Conservation (phyloP, 37 sponge, comb jelly and placozoan species). For the Mnemiopsis leidyi region DNA sequence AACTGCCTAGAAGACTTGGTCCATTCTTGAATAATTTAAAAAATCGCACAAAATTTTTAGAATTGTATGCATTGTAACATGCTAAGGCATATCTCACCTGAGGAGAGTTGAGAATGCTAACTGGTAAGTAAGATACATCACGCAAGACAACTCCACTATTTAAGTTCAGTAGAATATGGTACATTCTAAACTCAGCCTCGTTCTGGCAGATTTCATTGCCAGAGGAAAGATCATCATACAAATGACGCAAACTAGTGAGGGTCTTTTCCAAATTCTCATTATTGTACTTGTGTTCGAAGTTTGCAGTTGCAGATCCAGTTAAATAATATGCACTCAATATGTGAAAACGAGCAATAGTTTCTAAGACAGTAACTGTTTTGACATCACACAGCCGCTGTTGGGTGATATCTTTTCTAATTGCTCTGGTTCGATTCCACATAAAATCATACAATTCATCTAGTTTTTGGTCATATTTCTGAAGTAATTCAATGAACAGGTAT, state of each 20-base stretch:
- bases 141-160: conserved; percentile 28
- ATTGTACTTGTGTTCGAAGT: conserved; percentile 12
- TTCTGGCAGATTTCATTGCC: neutral
- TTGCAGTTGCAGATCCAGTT: neutral
- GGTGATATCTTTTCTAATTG: conserved; percentile 41
- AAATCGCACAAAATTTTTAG: conserved; percentile 42
- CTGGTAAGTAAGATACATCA: neutral
- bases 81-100: neutral
- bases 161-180: conserved; percentile 39
- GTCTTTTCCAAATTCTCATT: conserved; percentile 52
- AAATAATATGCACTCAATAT: neutral
- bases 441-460: conserved; percentile 20
- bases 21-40: conserved; percentile 12
- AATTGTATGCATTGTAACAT: conserved; percentile 29
- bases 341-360: conserved; percentile 41
- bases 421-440: conserved; percentile 37
- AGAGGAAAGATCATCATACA: neutral
- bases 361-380: neutral
- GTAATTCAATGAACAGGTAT: neutral
- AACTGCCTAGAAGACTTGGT: neutral
- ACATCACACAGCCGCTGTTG: conserved; percentile 12
- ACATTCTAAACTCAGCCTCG: conserved; percentile 58
- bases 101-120: neutral
- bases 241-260: neutral
- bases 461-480: neutral